These are phyloP conservation scores for Melinaea marsaeus DNA, from an alignment of 2,888 invertebrate species.

Conservation along the genomic window DNA sequence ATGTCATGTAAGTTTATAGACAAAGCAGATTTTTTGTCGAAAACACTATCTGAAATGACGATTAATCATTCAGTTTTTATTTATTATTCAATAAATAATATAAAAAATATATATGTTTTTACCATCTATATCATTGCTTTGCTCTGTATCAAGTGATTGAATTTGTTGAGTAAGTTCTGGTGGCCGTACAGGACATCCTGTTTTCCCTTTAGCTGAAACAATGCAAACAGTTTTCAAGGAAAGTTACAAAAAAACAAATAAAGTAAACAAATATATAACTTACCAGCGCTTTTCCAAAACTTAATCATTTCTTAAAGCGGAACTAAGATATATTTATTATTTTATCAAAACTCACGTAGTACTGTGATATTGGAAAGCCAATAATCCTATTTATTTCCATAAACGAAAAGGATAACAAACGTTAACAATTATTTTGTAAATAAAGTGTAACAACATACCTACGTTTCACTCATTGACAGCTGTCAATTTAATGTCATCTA, in stretches of 20 bases:
- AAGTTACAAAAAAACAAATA: slow-evolving; percentile 16
- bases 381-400: slow-evolving; percentile 45
- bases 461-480: slow-evolving; percentile 25
- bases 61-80: slow-evolving; percentile 10
- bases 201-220: slow-evolving; percentile 69
- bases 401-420: slow-evolving; percentile 54
- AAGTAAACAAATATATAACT: slow-evolving; percentile 19
- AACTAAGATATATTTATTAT: slow-evolving; percentile 10
- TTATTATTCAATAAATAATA: not conserved
- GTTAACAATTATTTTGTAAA: slow-evolving; percentile 47
- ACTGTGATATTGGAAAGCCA: slow-evolving; percentile 22
- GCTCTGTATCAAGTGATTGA: slow-evolving; percentile 44
- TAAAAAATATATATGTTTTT: slow-evolving; percentile 27
- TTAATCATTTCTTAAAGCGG: slow-evolving; percentile 80
- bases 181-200: slow-evolving; percentile 71
- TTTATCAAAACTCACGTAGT: slow-evolving; percentile 15
- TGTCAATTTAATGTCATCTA: slow-evolving; percentile 3
- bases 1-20: slow-evolving; percentile 87
- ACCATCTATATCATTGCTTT: slow-evolving; percentile 57
- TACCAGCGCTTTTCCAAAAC: slow-evolving; percentile 87
- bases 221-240: slow-evolving; percentile 18
- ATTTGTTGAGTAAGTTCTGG: slow-evolving; percentile 51
- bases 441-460: slow-evolving; percentile 27
- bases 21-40: slow-evolving; percentile 79
- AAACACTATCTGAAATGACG: slow-evolving; percentile 60